Base-by-base conservation (phyloP, 2,113 vertebrate species). In the Chionis minor region DNA sequence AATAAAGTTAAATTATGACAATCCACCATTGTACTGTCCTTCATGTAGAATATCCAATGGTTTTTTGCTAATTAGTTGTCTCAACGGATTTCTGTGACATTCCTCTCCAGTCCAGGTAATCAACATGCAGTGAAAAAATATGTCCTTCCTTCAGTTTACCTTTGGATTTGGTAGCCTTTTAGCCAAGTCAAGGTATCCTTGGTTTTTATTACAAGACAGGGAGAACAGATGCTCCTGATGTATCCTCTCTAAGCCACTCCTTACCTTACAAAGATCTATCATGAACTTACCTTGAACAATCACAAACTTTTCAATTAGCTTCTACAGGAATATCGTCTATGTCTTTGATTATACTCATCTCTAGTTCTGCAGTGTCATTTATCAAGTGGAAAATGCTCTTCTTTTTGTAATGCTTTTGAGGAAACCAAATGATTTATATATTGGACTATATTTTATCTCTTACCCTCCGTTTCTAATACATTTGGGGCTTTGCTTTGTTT, bases 11-110 rank as follows among this genome's bases (percentile, higher is more conserved):
- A 75, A 45, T 58, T 40, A 71, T 3, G 2, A 42, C 28, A 35
- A n/a, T 20, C 6, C 7, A 45, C 20, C 21, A 71, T 2, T 44
- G 3, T n/a, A 18, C 13, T 56, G 33, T 69, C 35, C 33, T 65
- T 63, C 16, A 24, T 14, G 21, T 12, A 56, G 33, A 58, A 44
- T 5, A 51, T 20, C 5, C 6, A 30, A 14, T 17, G 0, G 0
- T 28, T 52, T 90, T 59, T 67, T 73, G 33, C 18, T 72, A 67
- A 42, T 55, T 78, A 27, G 5, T 40, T 3, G 6, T 28, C 18
- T 18, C 27, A 87, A 3, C 9, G 4, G 54, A 62, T 77, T 49
- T 27, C 12, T 56, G 40, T 59, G n/a, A 33, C 40, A 38, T 49
- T 70, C 30, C 21, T 52, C 33, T 90, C 40, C n/a, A 44, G 6